Conservation (phyloP, 2,797 vertebrate genomes). For the Prionace glauca region DNA sequence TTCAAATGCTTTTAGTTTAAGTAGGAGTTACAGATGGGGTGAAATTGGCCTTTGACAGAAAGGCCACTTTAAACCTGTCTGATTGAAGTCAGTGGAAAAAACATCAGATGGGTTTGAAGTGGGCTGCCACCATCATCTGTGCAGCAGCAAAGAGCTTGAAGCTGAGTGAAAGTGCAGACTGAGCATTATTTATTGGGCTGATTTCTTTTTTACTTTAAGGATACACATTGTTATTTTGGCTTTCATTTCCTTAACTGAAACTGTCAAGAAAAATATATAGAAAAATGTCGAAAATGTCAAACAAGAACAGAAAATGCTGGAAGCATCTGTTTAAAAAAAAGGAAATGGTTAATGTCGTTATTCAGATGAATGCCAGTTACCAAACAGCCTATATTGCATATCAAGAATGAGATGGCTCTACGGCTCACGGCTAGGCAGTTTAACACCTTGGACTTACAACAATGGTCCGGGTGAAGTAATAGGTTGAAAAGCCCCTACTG, state of each 20-base stretch:
- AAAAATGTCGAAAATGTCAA: not conserved
- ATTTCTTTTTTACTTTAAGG: conserved; percentile 11
- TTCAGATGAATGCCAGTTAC: too few relatives aligned
- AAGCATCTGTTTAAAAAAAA: not conserved
- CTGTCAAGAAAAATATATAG: not conserved
- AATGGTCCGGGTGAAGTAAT: too few relatives aligned
- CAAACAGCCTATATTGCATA: too few relatives aligned
- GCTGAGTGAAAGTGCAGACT: not conserved
- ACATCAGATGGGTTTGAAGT: not conserved
- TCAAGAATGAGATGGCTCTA: too few relatives aligned
- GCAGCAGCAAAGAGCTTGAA: not conserved
- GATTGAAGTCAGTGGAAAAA: not conserved
- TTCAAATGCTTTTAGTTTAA: not conserved
- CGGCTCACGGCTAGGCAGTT: too few relatives aligned
- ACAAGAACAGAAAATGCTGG: not conserved
- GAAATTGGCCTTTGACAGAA: not conserved
- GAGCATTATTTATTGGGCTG: not conserved
- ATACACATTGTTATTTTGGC: not conserved
- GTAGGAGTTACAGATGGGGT: not conserved
- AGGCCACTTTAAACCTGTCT: not conserved
- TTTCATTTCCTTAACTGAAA: not conserved
- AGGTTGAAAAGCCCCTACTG: too few relatives aligned
- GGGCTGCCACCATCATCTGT: not conserved
- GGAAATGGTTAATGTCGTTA: not conserved
- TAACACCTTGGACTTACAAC: too few relatives aligned